Percentiles rank a stretch among this genome's conserved stretches.
phyloP scores from a whole-genome alignment of 64 coral and sea anemone species.

The Anthopleura sola region DNA sequence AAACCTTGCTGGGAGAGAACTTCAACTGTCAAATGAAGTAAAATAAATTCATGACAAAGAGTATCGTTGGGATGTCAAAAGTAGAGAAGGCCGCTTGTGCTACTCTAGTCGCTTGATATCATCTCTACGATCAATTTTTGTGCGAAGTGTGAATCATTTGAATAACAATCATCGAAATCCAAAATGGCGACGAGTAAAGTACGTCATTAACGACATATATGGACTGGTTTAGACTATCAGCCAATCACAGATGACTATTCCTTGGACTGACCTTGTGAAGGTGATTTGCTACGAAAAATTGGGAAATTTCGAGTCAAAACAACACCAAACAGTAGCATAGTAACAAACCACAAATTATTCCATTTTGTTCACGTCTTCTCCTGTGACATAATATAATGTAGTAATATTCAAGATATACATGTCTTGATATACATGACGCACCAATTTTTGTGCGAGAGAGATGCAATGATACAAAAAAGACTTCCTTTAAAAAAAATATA shows the following conservation, averaged over 20 bases:
- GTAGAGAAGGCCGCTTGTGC: neutral
- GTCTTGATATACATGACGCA: neutral
- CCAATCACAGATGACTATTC: conserved; percentile 29
- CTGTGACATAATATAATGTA: neutral
- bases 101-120: conserved; percentile 18
- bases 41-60: neutral
- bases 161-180: conserved; percentile 46
- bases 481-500: neutral
- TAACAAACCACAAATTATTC: conserved; percentile 12
- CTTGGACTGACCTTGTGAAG: neutral
- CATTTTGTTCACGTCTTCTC: neutral
- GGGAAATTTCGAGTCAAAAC: conserved; percentile 21
- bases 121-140: conserved; percentile 30
- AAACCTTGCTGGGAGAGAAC: neutral
- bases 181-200: conserved; percentile 56
- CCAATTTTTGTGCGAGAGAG: too few relatives aligned
- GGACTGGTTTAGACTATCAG: neutral
- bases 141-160: conserved; percentile 44
- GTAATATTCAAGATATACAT: conserved; percentile 6
- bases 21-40: neutral
- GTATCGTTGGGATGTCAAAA: neutral
- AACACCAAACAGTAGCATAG: conserved; percentile 9
- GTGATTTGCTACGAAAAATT: neutral
- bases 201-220: conserved; percentile 41
- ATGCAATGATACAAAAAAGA: neutral